Base-by-base conservation (phyloP, 2,888 invertebrate species). In the Antitype chi region DNA sequence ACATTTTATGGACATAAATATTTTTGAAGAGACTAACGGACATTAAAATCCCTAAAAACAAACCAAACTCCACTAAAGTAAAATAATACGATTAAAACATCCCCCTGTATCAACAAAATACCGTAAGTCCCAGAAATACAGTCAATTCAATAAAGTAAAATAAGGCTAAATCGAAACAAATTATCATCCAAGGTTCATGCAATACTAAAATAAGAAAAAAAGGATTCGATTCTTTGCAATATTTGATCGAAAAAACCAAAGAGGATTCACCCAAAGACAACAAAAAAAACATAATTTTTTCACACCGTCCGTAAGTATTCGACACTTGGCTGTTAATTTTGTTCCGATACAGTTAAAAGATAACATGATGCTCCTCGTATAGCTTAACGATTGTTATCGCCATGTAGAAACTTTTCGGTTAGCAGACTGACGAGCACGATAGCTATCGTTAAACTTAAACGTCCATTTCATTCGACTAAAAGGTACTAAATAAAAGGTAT, bases 361-460 rank as follows among this genome's bases (percentile, higher is more conserved):
- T 69, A 70, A 74, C 68, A 43, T 81, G 68, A 85, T 64, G 70
- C 47, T 68, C 70, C 49, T 68, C 60, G 32, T 64, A 74, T 63
- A 76, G 78, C 55, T 76, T 74, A 63, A 74, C 60, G 80, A 76
- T 74, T 80, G 71, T 66, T 76, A 74, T 76, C 69, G 62, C 81
- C 73, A 70, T 55, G 55, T 67, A 70, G 28, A 76, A 74, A 77
- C 49, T 78, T 78, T 78, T 25, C 69, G 25, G 53, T 49, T 47
- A 64, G 32, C 66, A 73, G 49, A 52, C 55, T 84, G 63, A n/a
- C 63, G 68, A 76, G 81, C 62, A 20, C 57, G 68, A 76, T 70
- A 63, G 62, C 60, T 67, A 49, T 80, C 76, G 59, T 87, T 70
- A 78, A 82, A 75, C 57, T 72, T 76, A 79, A 83, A 80, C 63